Evolutionary conservation across 1,140 invertebrate species (phyloP).

Genomic region (Meloidogyne floridensis): DNA sequence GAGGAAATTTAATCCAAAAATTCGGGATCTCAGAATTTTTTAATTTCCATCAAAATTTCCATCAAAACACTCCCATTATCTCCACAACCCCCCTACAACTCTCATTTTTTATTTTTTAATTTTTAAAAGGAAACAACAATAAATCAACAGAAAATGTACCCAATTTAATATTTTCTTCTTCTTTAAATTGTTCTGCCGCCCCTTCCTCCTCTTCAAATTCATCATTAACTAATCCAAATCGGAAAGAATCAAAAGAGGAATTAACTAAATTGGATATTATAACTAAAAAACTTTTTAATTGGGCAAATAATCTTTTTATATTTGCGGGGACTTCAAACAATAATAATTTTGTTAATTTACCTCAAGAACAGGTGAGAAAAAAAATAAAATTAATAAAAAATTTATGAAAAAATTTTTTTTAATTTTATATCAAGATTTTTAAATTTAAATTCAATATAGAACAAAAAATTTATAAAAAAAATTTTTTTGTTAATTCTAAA

Average conservation of each 20-base stretch:
- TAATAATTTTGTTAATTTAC: neutral
- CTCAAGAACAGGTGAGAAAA: neutral
- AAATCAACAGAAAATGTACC: neutral
- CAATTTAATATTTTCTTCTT: neutral
- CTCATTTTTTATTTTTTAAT: neutral
- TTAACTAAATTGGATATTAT: neutral
- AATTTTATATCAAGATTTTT: no score
- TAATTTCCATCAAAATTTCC: no score
- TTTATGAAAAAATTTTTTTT: neutral
- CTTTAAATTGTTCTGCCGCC: neutral
- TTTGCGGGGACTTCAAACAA: conserved; percentile 2
- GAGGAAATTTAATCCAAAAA: no score
- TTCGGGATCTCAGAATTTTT: no score
- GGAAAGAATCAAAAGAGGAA: neutral
- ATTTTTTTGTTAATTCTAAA: no score
- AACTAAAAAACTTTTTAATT: conserved; percentile 10
- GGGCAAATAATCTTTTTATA: conserved; percentile 9
- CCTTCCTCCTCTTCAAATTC: neutral
- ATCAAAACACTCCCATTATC: no score
- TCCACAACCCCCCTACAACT: no score
- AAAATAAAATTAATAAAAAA: neutral
- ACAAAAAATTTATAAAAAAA: no score
- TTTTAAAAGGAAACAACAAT: neutral
- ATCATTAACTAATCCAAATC: neutral
- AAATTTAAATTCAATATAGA: no score